Evolutionary conservation across 2,888 invertebrate species (phyloP).

Genomic region (Agrilus mali): DNA sequence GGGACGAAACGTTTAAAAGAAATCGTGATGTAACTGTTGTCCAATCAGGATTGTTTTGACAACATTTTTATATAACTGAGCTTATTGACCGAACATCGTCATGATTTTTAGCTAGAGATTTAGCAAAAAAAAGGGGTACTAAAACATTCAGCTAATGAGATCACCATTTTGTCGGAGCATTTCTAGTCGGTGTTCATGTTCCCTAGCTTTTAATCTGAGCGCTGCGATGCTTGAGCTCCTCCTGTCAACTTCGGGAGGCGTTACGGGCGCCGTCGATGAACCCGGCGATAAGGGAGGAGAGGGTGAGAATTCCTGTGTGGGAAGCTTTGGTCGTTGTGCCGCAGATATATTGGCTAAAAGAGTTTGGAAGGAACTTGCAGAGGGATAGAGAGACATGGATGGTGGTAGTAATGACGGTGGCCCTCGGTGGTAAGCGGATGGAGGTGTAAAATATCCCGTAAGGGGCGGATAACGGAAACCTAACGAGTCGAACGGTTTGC

Average conservation of each 20-base stretch:
- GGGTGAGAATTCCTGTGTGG: conserved; percentile 39
- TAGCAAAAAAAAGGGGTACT: neutral
- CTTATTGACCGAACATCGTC: too few relatives aligned
- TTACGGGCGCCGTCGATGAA: conserved; percentile 28
- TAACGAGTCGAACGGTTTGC: conserved; percentile 62
- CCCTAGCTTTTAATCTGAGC: conserved; percentile 74
- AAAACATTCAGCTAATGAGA: conserved; percentile 57
- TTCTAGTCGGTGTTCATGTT: conserved; percentile 77
- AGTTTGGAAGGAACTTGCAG: conserved; percentile 66
- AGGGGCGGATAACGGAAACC: conserved; percentile 61
- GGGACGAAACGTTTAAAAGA: too few relatives aligned
- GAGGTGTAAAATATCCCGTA: conserved; percentile 44
- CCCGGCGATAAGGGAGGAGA: conserved; percentile 44
- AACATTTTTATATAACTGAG: too few relatives aligned
- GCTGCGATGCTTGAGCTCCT: conserved; percentile 81
- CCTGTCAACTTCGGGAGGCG: conserved; percentile 60
- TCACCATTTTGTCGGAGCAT: conserved; percentile 68
- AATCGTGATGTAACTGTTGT: too few relatives aligned
- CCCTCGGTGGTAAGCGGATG: conserved; percentile 40
- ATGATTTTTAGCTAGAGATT: too few relatives aligned
- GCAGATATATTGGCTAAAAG: conserved; percentile 68
- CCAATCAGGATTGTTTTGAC: too few relatives aligned
- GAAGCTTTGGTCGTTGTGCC: conserved; percentile 41
- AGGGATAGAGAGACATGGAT: conserved; percentile 45
- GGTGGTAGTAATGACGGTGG: conserved; percentile 50